phyloP scores from a whole-genome alignment of 2,797 vertebrate species.

The Myotis myotis region DNA sequence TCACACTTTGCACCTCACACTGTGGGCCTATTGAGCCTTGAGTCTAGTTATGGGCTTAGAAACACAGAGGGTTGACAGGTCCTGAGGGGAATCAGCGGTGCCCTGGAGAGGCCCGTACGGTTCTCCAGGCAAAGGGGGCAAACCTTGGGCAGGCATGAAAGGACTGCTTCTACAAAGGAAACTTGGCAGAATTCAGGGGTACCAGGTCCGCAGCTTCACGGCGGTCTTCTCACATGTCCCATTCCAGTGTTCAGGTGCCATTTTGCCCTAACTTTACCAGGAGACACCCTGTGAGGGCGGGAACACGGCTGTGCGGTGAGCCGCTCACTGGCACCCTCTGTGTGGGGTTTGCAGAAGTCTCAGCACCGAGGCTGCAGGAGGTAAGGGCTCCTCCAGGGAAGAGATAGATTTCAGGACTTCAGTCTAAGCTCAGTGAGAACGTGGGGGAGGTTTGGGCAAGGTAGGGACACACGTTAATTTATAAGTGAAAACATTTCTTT shows the following conservation, averaged over 20 bases:
- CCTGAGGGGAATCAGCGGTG: neutral
- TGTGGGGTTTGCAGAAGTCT: constrained; percentile 8
- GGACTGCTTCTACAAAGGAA: neutral
- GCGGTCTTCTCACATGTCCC: neutral
- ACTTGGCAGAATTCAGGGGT: neutral
- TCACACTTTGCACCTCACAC: neutral
- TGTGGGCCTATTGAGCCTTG: neutral
- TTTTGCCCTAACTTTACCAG: neutral
- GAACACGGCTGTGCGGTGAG: neutral
- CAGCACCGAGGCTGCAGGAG: neutral
- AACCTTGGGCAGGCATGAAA: neutral
- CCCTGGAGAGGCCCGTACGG: neutral
- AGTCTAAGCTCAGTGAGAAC: constrained; percentile 7
- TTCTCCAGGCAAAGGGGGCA: neutral
- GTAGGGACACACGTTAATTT: neutral
- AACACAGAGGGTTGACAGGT: neutral
- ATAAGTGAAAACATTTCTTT: neutral
- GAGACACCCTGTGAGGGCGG: neutral
- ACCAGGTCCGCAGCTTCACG: neutral
- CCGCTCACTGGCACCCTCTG: neutral
- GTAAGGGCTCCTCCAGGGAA: constrained; percentile 2
- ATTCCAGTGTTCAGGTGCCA: neutral
- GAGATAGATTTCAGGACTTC: neutral
- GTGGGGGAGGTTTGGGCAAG: neutral
- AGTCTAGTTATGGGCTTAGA: neutral